These are phyloP conservation scores for Menura novaehollandiae DNA, from an alignment of 2,113 vertebrate genomes.

Conservation along the genomic window DNA sequence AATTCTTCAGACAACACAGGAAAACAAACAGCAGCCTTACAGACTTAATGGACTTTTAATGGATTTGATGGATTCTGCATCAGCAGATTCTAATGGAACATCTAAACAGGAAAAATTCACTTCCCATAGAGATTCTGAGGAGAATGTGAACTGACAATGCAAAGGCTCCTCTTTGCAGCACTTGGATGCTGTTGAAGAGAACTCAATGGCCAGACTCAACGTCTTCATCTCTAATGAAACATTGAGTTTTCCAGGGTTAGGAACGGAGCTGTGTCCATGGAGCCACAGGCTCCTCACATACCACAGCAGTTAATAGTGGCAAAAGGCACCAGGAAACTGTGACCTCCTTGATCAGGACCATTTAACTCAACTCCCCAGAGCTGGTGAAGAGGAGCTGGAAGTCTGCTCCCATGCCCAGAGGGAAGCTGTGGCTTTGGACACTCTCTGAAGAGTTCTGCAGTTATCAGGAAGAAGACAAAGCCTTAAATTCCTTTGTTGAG, in stretches of 20 bases:
- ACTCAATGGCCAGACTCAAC: background rate
- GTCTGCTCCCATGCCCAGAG: background rate
- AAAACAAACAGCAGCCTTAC: background rate
- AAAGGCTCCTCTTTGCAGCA: background rate
- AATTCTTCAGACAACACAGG: background rate
- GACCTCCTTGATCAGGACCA: background rate
- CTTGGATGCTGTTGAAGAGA: background rate
- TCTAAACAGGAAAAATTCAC: background rate
- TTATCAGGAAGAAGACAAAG: background rate
- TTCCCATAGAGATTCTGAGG: background rate
- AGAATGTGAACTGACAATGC: background rate
- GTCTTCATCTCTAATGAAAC: background rate
- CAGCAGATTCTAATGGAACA: constrained; percentile 31
- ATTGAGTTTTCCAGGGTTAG: background rate
- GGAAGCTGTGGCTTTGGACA: background rate
- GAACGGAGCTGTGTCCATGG: background rate
- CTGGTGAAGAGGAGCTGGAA: background rate
- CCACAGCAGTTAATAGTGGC: background rate
- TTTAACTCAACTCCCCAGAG: background rate
- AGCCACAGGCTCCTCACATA: background rate
- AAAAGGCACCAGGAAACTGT: background rate
- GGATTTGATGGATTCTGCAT: constrained; percentile 41
- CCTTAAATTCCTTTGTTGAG: background rate
- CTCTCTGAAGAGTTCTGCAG: background rate
- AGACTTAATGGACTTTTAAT: constrained; percentile 39